Evolutionary conservation across 1,140 invertebrate species (phyloP).

Genomic region (Ganaspis sp.): DNA sequence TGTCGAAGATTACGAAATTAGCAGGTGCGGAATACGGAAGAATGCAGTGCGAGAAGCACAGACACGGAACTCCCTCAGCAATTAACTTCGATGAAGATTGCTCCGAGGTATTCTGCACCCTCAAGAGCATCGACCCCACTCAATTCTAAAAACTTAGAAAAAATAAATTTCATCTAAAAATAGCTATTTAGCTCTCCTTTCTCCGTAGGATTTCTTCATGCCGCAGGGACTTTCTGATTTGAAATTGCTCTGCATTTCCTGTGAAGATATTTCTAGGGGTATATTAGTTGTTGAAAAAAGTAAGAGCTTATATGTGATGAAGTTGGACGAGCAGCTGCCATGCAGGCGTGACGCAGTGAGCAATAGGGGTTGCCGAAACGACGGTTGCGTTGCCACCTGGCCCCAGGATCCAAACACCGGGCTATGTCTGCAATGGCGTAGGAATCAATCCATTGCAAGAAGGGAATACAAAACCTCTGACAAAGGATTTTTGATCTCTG

Average conservation of each 20-base stretch:
- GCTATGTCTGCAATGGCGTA: slow-evolving; percentile 63
- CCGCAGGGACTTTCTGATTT: slow-evolving; percentile 1
- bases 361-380: slow-evolving; percentile 65
- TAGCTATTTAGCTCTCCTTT: neutral
- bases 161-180: neutral
- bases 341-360: slow-evolving; percentile 60
- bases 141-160: too few relatives aligned
- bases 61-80: slow-evolving; percentile 45
- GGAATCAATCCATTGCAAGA: slow-evolving; percentile 55
- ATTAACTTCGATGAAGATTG: slow-evolving; percentile 56
- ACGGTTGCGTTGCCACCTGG: slow-evolving; percentile 74
- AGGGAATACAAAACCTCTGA: slow-evolving; percentile 44
- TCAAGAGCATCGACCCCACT: slow-evolving; percentile 28
- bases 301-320: slow-evolving; percentile 38
- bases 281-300: neutral
- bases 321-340: slow-evolving; percentile 65
- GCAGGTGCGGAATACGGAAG: slow-evolving; percentile 48
- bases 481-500: slow-evolving; percentile 31
- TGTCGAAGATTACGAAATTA: slow-evolving; percentile 52
- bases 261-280: neutral
- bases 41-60: slow-evolving; percentile 44
- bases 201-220: neutral
- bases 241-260: neutral
- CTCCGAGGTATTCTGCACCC: slow-evolving; percentile 1
- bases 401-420: slow-evolving; percentile 64